A percentile compares a stretch with the other conserved stretches of the same genome.
phyloP scores from a whole-genome alignment of 2,113 vertebrate species.

The Acrocephalus arundinaceus region DNA sequence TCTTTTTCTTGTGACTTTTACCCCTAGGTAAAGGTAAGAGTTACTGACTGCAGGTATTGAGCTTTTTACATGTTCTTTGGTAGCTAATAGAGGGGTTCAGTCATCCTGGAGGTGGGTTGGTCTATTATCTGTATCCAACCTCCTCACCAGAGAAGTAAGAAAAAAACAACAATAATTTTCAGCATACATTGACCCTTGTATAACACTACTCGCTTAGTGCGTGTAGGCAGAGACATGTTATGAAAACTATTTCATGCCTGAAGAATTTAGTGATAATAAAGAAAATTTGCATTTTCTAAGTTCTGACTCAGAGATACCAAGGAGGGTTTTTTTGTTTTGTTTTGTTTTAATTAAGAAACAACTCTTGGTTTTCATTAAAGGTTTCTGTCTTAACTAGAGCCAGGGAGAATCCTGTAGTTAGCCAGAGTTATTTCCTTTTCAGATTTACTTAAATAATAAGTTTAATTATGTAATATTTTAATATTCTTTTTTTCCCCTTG shows the following conservation, averaged over 20 bases:
- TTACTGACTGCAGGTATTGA: background rate
- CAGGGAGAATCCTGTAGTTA: conserved; percentile 13
- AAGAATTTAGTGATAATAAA: background rate
- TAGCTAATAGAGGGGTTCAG: background rate
- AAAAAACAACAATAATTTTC: background rate
- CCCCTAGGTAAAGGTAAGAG: background rate
- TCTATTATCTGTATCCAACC: background rate
- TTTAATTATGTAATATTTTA: conserved; percentile 16
- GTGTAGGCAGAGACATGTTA: background rate
- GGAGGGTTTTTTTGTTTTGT: background rate
- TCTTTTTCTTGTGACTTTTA: background rate
- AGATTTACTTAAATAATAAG: conserved; percentile 21
- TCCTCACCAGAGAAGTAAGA: background rate
- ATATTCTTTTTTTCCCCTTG: background rate
- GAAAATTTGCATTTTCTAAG: conserved; percentile 24
- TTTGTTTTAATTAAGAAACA: conserved; percentile 20
- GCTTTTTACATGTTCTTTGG: background rate
- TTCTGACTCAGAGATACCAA: background rate
- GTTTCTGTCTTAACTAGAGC: background rate
- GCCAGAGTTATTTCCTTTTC: background rate
- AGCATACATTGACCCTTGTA: background rate
- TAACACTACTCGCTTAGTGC: background rate
- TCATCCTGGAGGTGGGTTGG: fast-evolving
- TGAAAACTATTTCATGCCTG: background rate
- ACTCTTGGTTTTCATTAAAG: background rate